phyloP scores from a whole-genome alignment of 2,797 vertebrate genomes.

The Phataginus tetradactyla region DNA sequence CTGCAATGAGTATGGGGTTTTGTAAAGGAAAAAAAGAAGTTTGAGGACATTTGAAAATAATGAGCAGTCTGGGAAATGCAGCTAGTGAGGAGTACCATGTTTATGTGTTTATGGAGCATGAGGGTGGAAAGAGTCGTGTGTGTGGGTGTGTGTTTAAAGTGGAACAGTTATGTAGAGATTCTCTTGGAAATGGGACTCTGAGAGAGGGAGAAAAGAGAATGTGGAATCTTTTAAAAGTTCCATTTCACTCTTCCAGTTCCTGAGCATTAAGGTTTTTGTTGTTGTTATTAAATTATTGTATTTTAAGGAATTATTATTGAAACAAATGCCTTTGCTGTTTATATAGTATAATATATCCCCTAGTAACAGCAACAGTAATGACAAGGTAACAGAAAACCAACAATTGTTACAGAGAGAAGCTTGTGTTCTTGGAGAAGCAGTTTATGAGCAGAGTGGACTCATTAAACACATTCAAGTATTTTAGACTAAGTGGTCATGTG shows the following conservation, averaged over 20 bases:
- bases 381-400: neutral
- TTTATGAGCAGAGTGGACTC: neutral
- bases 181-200: neutral
- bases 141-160: neutral
- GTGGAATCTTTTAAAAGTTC: neutral
- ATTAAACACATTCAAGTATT: conserved; percentile 23
- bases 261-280: neutral
- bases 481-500: neutral
- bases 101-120: neutral
- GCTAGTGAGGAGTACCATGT: neutral
- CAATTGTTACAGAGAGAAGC: neutral
- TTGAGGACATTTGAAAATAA: conserved; percentile 38
- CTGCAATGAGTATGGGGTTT: neutral
- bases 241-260: neutral
- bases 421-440: neutral
- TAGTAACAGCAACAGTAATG: neutral
- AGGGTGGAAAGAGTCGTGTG: neutral
- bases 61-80: neutral
- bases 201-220: neutral
- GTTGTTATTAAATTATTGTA: neutral
- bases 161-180: neutral
- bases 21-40: conserved; percentile 31
- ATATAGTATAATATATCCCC: neutral
- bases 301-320: neutral
- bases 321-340: neutral